Evolutionary conservation across 1,140 invertebrate species (phyloP).

Genomic region (Nephila pilipes): DNA sequence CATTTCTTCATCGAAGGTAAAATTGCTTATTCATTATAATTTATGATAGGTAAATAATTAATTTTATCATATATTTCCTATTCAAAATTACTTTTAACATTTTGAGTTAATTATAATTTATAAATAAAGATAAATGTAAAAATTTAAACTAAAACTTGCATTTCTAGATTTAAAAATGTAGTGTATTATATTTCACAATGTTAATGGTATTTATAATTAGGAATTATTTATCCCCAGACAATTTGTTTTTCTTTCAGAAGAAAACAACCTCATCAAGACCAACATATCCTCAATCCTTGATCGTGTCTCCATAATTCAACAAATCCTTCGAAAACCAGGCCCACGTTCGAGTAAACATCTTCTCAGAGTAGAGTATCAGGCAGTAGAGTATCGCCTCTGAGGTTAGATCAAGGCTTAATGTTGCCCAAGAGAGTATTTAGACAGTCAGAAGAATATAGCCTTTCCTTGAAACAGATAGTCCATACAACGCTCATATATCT

Average conservation of each 20-base stretch:
- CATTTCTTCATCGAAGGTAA: no score
- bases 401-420: constrained; percentile 61
- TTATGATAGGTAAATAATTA: no score
- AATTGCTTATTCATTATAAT: no score
- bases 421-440: constrained; percentile 54
- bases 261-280: background rate
- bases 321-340: constrained; percentile 30
- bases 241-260: background rate
- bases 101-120: no score
- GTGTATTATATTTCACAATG: background rate
- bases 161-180: no score
- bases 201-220: background rate
- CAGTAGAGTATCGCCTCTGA: constrained; percentile 34
- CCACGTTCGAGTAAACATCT: constrained; percentile 25
- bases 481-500: constrained; percentile 48
- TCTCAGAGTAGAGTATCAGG: constrained; percentile 29
- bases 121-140: no score
- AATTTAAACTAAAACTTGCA: no score
- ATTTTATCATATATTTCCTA: no score
- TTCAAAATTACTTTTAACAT: no score
- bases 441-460: constrained; percentile 52
- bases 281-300: constrained; percentile 34
- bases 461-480: constrained; percentile 45
- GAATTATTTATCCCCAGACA: background rate
- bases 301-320: constrained; percentile 48